Conservation (phyloP, 2,797 vertebrate genomes). For the Echiichthys vipera region DNA sequence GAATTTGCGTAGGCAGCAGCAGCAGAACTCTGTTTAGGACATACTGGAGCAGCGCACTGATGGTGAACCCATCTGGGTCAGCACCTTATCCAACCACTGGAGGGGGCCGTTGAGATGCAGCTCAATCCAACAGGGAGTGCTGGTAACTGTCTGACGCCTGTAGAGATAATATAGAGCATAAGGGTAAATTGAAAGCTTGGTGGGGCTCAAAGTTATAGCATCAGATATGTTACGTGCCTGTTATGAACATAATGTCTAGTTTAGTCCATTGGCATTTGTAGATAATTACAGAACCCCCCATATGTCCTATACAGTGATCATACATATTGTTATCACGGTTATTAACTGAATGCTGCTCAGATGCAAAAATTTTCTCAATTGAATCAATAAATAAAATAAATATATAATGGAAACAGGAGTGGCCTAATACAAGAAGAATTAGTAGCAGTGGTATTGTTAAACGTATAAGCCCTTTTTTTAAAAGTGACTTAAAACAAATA, state of each 20-base stretch:
- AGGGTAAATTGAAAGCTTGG: background rate
- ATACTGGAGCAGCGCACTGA: conserved; percentile 98
- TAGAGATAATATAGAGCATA: conserved; percentile 38
- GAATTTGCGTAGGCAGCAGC: conserved; percentile 39
- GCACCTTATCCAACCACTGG: conserved; percentile 98
- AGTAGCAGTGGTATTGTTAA: background rate
- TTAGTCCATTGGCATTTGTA: background rate
- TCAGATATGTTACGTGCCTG: background rate
- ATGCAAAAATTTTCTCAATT: background rate
- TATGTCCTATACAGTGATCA: background rate
- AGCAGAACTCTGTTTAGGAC: conserved; percentile 86
- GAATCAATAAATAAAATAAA: background rate
- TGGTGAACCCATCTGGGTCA: conserved; percentile 99
- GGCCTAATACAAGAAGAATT: background rate
- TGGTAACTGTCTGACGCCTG: conserved; percentile 97
- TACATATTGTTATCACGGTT: background rate
- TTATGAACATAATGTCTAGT: background rate
- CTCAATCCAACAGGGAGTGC: conserved; percentile 99
- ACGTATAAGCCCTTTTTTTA: background rate
- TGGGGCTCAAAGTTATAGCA: background rate
- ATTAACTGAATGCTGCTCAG: background rate
- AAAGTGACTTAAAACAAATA: background rate
- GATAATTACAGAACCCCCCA: background rate
- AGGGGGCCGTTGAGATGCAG: conserved; percentile 98
- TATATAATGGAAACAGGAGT: background rate